Evolutionary conservation across 2,888 invertebrate genomes (phyloP).

Genomic region (Microchrysa polita): DNA sequence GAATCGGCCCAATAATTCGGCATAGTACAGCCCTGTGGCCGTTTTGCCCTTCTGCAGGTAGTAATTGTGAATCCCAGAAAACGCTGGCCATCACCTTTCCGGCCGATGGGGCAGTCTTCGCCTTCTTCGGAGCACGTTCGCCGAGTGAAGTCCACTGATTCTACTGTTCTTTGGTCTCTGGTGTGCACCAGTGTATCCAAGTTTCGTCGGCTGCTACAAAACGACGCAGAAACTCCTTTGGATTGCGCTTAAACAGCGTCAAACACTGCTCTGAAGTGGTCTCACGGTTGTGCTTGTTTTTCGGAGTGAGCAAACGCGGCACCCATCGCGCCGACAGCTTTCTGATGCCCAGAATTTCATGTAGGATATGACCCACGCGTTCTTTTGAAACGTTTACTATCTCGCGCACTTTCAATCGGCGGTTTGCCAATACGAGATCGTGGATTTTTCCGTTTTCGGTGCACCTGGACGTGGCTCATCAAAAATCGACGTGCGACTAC

Average conservation of each 20-base stretch:
- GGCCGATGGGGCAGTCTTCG: conserved; percentile 38
- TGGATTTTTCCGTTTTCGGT: conserved; percentile 39
- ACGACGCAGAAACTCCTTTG: conserved; percentile 40
- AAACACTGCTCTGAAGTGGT: conserved; percentile 34
- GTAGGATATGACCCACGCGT: conserved; percentile 35
- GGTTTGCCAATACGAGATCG: conserved; percentile 42
- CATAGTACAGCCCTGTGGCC: conserved; percentile 30
- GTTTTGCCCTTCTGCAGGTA: conserved; percentile 38
- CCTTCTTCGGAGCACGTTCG: conserved; percentile 43
- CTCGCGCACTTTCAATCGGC: conserved; percentile 38
- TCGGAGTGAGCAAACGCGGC: conserved; percentile 33
- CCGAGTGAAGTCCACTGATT: conserved; percentile 39
- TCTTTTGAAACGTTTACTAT: conserved; percentile 40
- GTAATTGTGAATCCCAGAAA: conserved; percentile 38
- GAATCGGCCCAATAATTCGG: too few relatives aligned
- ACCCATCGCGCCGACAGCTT: conserved; percentile 34
- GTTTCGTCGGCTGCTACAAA: conserved; percentile 35
- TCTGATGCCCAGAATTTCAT: conserved; percentile 42
- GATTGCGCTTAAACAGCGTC: conserved; percentile 38
- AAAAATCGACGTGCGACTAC: conserved; percentile 37
- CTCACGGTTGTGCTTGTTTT: conserved; percentile 38
- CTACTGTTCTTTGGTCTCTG: conserved; percentile 40
- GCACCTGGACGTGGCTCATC: conserved; percentile 39
- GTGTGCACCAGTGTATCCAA: conserved; percentile 42
- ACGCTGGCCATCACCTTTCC: conserved; percentile 32